phyloP scores from a whole-genome alignment of 2,888 invertebrate species.

The Lamellibrachia satsuma region DNA sequence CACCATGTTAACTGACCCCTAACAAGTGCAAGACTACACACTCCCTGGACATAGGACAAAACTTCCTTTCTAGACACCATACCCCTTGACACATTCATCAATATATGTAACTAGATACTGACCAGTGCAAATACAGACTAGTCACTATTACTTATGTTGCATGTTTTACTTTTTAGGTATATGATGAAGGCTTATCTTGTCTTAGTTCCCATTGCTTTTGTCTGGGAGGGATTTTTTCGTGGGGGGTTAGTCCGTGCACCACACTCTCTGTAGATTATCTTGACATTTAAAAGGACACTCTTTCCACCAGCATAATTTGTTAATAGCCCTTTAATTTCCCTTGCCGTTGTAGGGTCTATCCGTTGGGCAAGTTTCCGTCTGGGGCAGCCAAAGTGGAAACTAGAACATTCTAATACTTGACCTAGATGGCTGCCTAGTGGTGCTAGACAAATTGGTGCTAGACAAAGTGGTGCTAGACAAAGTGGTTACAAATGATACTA shows the following conservation, averaged over 20 bases:
- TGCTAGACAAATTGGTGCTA: background rate
- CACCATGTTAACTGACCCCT: no score
- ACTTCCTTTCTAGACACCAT: no score
- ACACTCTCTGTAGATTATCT: background rate
- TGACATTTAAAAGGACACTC: background rate
- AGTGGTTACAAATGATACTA: background rate
- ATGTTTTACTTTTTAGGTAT: no score
- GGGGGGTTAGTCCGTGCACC: background rate
- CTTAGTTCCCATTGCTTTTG: no score
- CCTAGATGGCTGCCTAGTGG: background rate
- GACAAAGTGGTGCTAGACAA: conserved; percentile 8
- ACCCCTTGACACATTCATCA: no score
- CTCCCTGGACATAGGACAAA: no score
- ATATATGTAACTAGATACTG: no score
- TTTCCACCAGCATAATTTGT: background rate
- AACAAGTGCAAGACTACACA: no score
- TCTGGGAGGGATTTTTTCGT: no score
- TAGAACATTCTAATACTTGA: background rate
- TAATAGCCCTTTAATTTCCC: background rate
- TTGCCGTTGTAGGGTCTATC: background rate
- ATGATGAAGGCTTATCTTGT: no score
- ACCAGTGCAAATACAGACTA: no score
- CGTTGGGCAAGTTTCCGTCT: background rate
- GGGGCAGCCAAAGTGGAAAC: background rate
- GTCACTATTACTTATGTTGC: no score